Evolutionary conservation across 2,797 vertebrate genomes (phyloP).

Genomic region (Neoniphon sammara): DNA sequence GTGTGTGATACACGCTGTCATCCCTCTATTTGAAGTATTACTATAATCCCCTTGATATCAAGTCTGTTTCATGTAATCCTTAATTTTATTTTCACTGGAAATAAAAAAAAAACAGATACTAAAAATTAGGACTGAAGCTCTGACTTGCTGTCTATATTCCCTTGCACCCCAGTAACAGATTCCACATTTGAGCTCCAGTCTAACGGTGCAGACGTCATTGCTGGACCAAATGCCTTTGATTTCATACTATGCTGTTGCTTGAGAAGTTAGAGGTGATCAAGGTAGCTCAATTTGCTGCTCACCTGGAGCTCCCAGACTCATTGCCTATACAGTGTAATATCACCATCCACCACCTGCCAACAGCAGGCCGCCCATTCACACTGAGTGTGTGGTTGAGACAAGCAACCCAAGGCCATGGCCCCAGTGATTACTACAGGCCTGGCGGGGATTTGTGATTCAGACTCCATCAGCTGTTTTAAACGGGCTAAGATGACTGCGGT

Average conservation of each 20-base stretch:
- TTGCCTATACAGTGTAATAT: slow-evolving; percentile 30
- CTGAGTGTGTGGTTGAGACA: background rate
- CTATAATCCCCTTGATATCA: background rate
- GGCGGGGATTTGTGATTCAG: background rate
- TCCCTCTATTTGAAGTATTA: background rate
- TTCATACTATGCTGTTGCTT: slow-evolving; percentile 10
- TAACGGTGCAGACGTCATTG: background rate
- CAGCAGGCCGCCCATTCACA: background rate
- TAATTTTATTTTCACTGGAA: background rate
- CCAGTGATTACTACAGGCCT: background rate
- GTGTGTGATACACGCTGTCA: slow-evolving; percentile 2
- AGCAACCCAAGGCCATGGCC: background rate
- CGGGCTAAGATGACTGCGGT: background rate
- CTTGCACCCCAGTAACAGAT: background rate
- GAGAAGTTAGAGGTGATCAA: slow-evolving; percentile 41
- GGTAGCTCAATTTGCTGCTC: slow-evolving; percentile 45
- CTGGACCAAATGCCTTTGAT: slow-evolving; percentile 21
- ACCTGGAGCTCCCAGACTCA: slow-evolving; percentile 34
- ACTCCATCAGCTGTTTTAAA: background rate
- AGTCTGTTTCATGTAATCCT: background rate
- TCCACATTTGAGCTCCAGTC: background rate
- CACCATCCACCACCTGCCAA: slow-evolving; percentile 36
- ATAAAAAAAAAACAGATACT: background rate
- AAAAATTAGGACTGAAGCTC: background rate
- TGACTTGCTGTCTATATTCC: background rate